These are phyloP conservation scores for Drosophila mauritiana DNA, from an alignment of 1,140 invertebrate genomes.

Conservation along the genomic window DNA sequence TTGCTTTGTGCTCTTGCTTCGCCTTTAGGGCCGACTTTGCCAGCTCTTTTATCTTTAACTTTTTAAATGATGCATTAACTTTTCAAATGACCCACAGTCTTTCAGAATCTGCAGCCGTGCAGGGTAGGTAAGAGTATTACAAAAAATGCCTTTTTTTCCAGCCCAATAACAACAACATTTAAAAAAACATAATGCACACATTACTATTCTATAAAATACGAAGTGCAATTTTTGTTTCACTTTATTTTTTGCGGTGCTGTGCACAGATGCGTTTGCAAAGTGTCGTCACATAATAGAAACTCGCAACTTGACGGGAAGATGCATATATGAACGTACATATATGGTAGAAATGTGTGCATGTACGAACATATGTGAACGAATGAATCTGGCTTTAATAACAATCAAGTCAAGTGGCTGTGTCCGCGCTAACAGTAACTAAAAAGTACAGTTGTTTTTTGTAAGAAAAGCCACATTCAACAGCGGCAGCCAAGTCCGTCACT, in stretches of 20 bases:
- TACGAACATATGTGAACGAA: background rate
- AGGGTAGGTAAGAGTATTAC: background rate
- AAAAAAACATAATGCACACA: background rate
- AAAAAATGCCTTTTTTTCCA: background rate
- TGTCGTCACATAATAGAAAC: slow-evolving; percentile 13
- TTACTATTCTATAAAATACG: too few relatives aligned
- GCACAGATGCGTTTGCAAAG: slow-evolving; percentile 9
- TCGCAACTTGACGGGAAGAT: slow-evolving; percentile 7
- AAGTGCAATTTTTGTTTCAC: background rate
- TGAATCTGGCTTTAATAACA: slow-evolving; percentile 66
- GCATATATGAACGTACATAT: background rate
- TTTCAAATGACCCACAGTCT: slow-evolving; percentile 58
- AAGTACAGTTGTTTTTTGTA: slow-evolving; percentile 80
- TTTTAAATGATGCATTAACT: slow-evolving; percentile 48
- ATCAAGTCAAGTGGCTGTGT: slow-evolving; percentile 74
- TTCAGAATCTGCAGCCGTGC: slow-evolving; percentile 7
- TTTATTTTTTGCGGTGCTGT: background rate
- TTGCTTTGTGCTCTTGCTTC: slow-evolving; percentile 48
- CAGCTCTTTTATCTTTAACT: slow-evolving; percentile 39
- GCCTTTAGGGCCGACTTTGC: slow-evolving; percentile 40
- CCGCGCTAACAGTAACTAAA: slow-evolving; percentile 73
- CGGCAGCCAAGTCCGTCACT: slow-evolving; percentile 59
- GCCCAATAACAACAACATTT: background rate
- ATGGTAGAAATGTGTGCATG: too few relatives aligned
- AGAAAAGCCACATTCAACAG: slow-evolving; percentile 66